A percentile compares a stretch with the other conserved stretches of the same genome.
Conservation (phyloP, 2,797 vertebrate species). For the Melanotaenia parkinsoni region DNA sequence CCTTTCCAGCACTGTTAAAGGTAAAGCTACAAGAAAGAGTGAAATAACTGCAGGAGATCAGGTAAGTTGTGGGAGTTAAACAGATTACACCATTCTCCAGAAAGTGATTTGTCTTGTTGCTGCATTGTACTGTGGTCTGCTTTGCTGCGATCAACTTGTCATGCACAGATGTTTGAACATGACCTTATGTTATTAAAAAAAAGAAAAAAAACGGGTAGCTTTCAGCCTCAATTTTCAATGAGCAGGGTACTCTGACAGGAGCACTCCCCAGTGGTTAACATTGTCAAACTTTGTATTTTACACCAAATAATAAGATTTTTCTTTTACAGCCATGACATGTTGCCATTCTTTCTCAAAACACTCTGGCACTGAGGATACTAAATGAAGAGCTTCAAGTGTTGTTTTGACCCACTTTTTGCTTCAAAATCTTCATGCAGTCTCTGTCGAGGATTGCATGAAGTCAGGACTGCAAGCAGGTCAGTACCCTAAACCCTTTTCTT, state of each 20-base stretch:
- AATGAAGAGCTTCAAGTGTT: too few species aligned
- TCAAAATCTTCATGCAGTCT: too few species aligned
- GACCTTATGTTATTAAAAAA: background rate
- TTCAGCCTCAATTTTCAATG: constrained; percentile 6
- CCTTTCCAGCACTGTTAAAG: constrained; percentile 10
- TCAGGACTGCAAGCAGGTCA: too few species aligned
- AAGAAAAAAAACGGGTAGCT: background rate
- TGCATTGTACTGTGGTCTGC: constrained; percentile 10
- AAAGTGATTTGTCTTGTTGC: constrained; percentile 8
- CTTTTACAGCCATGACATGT: too few species aligned
- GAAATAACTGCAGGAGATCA: constrained; percentile 18
- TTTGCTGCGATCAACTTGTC: background rate
- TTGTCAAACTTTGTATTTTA: background rate
- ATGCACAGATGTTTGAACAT: background rate
- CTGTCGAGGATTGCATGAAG: too few species aligned
- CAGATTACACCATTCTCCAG: constrained; percentile 31
- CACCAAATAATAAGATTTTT: too few species aligned
- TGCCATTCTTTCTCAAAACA: too few species aligned
- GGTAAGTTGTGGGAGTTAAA: constrained; percentile 16
- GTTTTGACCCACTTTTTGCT: too few species aligned
- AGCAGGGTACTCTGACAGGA: background rate
- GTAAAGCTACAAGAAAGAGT: background rate
- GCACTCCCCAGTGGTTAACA: background rate
- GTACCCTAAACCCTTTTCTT: too few species aligned
- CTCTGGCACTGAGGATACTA: too few species aligned